A percentile compares a stretch with the other conserved stretches of the same genome.
Evolutionary conservation across 1,140 invertebrate genomes (phyloP).

Genomic region (Caerostris darwini): DNA sequence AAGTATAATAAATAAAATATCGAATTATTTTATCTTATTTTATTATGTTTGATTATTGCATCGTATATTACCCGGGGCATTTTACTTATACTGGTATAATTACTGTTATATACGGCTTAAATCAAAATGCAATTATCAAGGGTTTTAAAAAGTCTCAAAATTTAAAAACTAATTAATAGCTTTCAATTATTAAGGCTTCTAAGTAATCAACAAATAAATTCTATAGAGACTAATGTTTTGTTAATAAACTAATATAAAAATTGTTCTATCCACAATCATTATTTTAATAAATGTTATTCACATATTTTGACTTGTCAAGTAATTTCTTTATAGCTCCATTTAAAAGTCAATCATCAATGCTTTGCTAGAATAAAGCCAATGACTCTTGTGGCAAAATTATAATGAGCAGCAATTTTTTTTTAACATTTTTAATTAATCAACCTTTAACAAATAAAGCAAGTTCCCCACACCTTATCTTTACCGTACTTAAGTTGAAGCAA

Average conservation of each 20-base stretch:
- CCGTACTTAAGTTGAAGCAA: not conserved
- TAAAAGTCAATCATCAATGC: not conserved
- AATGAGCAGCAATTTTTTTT: conserved; percentile 20
- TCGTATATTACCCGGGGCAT: too few species aligned
- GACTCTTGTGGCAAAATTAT: not conserved
- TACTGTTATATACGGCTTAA: too few species aligned
- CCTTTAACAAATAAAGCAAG: not conserved
- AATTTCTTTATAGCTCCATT: not conserved
- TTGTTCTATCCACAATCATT: not conserved
- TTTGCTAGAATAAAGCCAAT: not conserved
- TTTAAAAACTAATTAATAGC: too few species aligned
- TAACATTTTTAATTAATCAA: not conserved
- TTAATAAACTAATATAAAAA: not conserved
- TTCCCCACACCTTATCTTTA: not conserved
- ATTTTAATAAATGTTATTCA: not conserved
- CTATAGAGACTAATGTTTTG: not conserved
- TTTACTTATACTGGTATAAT: too few species aligned
- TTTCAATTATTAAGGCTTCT: too few species aligned
- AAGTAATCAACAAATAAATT: too few species aligned
- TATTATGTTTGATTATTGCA: too few species aligned
- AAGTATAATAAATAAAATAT: too few species aligned
- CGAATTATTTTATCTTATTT: too few species aligned
- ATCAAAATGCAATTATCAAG: too few species aligned
- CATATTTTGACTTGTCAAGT: not conserved
- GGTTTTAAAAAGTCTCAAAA: too few species aligned